phyloP scores from a whole-genome alignment of 1,140 invertebrate genomes.

The Tetragnatha versicolor region DNA sequence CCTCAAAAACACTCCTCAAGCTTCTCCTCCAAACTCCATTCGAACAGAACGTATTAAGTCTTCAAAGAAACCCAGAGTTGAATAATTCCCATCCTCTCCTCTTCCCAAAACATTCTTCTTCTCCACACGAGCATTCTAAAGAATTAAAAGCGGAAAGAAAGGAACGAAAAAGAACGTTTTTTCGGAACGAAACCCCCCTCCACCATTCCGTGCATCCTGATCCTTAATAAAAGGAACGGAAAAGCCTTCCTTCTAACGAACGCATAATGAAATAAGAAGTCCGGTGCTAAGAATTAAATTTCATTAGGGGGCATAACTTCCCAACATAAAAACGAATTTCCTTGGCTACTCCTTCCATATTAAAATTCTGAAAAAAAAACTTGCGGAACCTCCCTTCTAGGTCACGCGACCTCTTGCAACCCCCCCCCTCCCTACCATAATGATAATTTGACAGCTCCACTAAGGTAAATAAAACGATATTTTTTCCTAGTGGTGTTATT shows the following conservation, averaged over 20 bases:
- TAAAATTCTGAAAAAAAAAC: background rate
- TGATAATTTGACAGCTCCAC: conserved; percentile 38
- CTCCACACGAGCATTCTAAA: background rate
- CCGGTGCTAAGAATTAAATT: conserved; percentile 29
- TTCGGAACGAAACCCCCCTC: background rate
- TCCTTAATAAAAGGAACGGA: background rate
- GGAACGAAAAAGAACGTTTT: conserved; percentile 11
- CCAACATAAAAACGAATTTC: background rate
- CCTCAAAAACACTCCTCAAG: background rate
- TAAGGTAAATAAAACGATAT: conserved; percentile 17
- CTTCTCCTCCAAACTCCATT: background rate
- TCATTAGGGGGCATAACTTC: conserved; percentile 14
- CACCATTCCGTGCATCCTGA: conserved; percentile 16
- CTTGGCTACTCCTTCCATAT: background rate
- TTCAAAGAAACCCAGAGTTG: background rate
- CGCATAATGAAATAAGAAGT: conserved; percentile 37
- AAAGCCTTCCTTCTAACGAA: conserved; percentile 17
- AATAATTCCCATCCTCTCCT: conserved; percentile 2
- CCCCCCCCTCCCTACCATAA: no score
- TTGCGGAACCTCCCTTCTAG: background rate
- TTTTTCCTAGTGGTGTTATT: conserved; percentile 13
- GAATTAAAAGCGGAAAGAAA: background rate
- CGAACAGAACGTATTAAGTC: conserved; percentile 6
- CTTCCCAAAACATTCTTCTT: conserved; percentile 19
- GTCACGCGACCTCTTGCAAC: conserved; percentile 1